A percentile compares a stretch with the other conserved stretches of the same genome.
Evolutionary conservation across 2,113 vertebrate species (phyloP).

Genomic region (Neodontobutis hainanensis): DNA sequence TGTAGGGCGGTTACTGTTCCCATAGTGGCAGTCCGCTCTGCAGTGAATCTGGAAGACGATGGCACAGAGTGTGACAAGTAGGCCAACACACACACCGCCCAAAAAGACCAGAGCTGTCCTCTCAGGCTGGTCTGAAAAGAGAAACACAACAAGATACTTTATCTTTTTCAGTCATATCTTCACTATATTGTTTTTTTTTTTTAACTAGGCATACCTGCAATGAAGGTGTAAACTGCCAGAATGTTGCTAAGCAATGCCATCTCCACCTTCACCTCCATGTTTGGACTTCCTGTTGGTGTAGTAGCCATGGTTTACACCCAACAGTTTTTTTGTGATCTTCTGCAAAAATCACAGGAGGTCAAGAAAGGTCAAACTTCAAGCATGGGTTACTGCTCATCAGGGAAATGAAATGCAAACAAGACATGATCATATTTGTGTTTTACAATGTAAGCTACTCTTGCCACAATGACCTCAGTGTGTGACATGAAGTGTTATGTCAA

Average conservation of each 20-base stretch:
- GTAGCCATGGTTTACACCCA: constrained; percentile 69
- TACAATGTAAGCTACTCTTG: not conserved
- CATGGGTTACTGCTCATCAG: too few species aligned
- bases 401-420: too few species aligned
- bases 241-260: constrained; percentile 93
- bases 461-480: not conserved
- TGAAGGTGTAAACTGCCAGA: constrained; percentile 88
- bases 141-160: not conserved
- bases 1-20: constrained; percentile 61
- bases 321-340: constrained; percentile 2
- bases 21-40: constrained; percentile 83
- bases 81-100: constrained; percentile 88
- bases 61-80: constrained; percentile 88
- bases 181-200: not conserved
- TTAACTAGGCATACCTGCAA: constrained; percentile 81
- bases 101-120: constrained; percentile 90
- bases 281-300: constrained; percentile 56
- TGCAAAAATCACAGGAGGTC: constrained; percentile 1
- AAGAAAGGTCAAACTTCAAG: too few species aligned
- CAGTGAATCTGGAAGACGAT: constrained; percentile 91
- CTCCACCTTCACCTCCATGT: constrained; percentile 80
- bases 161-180: not conserved
- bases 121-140: constrained; percentile 87
- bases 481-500: not conserved
- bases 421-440: too few species aligned